A percentile compares a stretch with the other conserved stretches of the same genome.
Evolutionary conservation across 1,140 invertebrate genomes (phyloP).

Genomic region (Bombyx mandarina): DNA sequence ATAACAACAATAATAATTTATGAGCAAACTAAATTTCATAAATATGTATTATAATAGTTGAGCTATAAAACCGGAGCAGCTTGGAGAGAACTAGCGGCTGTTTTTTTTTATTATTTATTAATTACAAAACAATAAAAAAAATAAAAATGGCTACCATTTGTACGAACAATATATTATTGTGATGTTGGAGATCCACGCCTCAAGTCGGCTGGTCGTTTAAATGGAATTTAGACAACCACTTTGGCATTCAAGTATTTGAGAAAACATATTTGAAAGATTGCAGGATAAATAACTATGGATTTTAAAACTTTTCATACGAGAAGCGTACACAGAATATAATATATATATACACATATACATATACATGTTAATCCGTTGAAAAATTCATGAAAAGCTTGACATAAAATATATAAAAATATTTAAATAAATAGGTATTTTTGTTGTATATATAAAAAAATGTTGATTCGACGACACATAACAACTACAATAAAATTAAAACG

Average conservation of each 20-base stretch:
- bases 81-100: conserved; percentile 42
- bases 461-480: conserved; percentile 67
- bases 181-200: conserved; percentile 54
- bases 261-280: conserved; percentile 8
- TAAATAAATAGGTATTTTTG: conserved; percentile 61
- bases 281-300: neutral
- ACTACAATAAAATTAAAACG: conserved; percentile 68
- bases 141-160: conserved; percentile 59
- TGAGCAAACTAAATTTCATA: conserved; percentile 57
- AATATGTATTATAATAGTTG: conserved; percentile 18
- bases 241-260: conserved; percentile 61
- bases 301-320: neutral
- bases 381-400: conserved; percentile 58
- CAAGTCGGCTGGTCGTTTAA: conserved; percentile 37
- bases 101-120: neutral
- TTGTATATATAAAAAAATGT: conserved; percentile 57
- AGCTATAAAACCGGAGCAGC: conserved; percentile 55
- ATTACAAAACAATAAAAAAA: no score
- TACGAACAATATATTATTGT: conserved; percentile 62
- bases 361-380: conserved; percentile 45
- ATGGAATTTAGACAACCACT: conserved; percentile 60
- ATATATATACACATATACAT: no score
- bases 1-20: conserved; percentile 46
- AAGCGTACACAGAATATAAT: neutral
- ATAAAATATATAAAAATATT: conserved; percentile 65